A percentile compares a stretch with the other conserved stretches of the same genome.
Evolutionary conservation across 2,797 vertebrate genomes (phyloP).

Genomic region (Manis crassicaudata): DNA sequence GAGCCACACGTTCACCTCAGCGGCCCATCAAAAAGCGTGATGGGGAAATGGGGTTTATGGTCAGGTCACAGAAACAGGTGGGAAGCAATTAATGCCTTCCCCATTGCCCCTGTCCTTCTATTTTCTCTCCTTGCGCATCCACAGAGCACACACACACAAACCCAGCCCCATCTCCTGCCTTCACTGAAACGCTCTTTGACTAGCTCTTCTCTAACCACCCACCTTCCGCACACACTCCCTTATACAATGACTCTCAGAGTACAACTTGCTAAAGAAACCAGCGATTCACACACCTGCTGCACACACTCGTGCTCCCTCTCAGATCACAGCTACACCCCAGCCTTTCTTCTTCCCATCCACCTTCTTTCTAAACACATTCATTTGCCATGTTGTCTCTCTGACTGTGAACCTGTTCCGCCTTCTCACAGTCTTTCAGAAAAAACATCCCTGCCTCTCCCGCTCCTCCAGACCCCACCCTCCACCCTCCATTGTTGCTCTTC

Average conservation of each 20-base stretch:
- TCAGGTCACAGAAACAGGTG: conserved; percentile 27
- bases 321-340: background rate
- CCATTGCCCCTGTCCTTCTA: background rate
- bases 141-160: background rate
- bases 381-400: background rate
- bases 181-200: background rate
- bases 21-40: conserved; percentile 23
- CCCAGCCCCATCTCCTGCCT: background rate
- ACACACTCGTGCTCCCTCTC: background rate
- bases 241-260: background rate
- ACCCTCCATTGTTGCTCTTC: background rate
- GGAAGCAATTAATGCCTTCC: conserved; percentile 5
- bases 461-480: background rate
- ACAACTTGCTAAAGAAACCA: background rate
- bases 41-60: background rate
- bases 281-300: background rate
- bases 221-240: background rate
- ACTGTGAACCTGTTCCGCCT: background rate
- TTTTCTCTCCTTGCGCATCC: background rate
- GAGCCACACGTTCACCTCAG: background rate
- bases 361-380: background rate
- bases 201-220: background rate
- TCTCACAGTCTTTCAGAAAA: background rate
- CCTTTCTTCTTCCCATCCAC: background rate
- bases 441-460: background rate